These are phyloP conservation scores for Cyphomyrmex costatus DNA, from an alignment of 1,140 invertebrate species.

Conservation along the genomic window DNA sequence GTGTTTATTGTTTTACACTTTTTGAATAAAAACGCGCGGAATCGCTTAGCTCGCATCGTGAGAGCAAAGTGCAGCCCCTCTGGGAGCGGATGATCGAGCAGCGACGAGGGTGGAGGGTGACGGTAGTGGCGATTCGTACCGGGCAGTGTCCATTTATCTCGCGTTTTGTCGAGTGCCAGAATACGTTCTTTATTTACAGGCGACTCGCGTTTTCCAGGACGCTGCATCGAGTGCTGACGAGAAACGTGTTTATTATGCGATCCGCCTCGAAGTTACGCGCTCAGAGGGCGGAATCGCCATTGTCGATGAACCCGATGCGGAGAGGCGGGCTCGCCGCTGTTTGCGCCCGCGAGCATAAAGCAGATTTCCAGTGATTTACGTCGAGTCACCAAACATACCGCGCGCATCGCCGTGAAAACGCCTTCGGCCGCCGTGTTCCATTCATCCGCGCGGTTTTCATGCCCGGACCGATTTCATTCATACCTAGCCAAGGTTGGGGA, in stretches of 20 bases:
- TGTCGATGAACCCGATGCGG: conserved; percentile 69
- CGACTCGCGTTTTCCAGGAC: conserved; percentile 75
- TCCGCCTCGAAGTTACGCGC: conserved; percentile 66
- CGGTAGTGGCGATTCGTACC: background rate
- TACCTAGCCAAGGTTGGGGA: conserved; percentile 48
- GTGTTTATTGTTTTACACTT: conserved; percentile 37
- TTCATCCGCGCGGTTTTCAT: conserved; percentile 74
- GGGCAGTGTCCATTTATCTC: conserved; percentile 72
- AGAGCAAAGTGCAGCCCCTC: conserved; percentile 61
- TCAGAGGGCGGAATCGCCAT: conserved; percentile 62
- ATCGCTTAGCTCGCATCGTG: conserved; percentile 57
- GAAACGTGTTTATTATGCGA: conserved; percentile 76
- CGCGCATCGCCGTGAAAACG: conserved; percentile 69
- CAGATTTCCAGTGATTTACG: conserved; percentile 78
- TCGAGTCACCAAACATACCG: conserved; percentile 75
- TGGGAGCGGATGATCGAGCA: conserved; percentile 52
- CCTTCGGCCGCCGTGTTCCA: conserved; percentile 71
- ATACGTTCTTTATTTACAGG: conserved; percentile 76
- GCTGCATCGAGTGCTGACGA: conserved; percentile 62
- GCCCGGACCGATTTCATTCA: conserved; percentile 66
- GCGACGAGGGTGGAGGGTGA: conserved; percentile 1
- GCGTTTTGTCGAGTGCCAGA: conserved; percentile 74
- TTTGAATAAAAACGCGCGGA: conserved; percentile 26
- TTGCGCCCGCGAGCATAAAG: conserved; percentile 74
- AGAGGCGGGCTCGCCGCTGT: conserved; percentile 64